Evolutionary conservation across 30 jellyfish, hydroid and myxozoan species (phyloP), one percentile per base, ranked within the genome.

Genomic region (Rhopilema esculentum): DNA sequence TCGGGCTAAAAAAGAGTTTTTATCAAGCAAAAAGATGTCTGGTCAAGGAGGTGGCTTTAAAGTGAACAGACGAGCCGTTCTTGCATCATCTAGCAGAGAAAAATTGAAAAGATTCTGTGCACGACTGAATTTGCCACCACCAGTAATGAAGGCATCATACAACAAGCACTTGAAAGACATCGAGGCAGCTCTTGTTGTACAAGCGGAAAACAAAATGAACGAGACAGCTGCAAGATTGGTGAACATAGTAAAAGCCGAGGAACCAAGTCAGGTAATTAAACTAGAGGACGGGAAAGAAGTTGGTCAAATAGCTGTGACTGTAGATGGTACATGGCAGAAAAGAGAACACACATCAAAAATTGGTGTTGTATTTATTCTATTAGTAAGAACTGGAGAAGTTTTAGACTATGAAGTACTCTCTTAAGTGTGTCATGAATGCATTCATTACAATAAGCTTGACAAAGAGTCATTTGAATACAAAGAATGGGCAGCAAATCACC

Each of bases 331-430:
- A 26, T 48, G 32, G 73, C 51, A 26, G 16, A 75, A 51, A 40
- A 16, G 27, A 69, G 49, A 49, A 22, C 73, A 28, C 71, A 33
- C 89, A 12, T 84, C 93, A 57, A 84, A 84, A 70, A 84, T 84
- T 50, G 93, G 93, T 72, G 93, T 84, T 84, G 93, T 73, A 15
- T 84, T 84, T 50, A 68, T 84, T 52, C 32, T 70, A 2, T 84
- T 92, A 9, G 93, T 84, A 27, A 61, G 82, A 66, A 72, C 93
- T 23, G 66, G 91, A 18, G 82, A 84, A 49, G 89, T 84, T 53
- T 31, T 84, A 24, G 93, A 84, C 75, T 72, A 72, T 73, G 89
- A 66, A 28, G 93, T 84, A 7, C 69, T 27, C 25, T 66, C 89
- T 68, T 71, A 66, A 30, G 69, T 84, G 22, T 70, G 93, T 68